These are phyloP conservation scores for human (Homo sapiens) DNA, from an alignment of 2,113 vertebrate species.

Conservation along the genomic window GRCh38 chr12:94240501-94241000, in stretches of 20 bases:
- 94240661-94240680: conserved; percentile 81
- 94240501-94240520: conserved; percentile 85
- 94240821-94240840: neutral
- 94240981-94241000: neutral
- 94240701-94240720: neutral
- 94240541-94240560: conserved; percentile 85
- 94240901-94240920: neutral
- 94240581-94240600: conserved; percentile 78
- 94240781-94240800: neutral
- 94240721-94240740: neutral
- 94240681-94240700: neutral
- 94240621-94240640: conserved; percentile 83
- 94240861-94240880: neutral
- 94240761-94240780: neutral
- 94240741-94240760: neutral
- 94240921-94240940: neutral
- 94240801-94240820: neutral
- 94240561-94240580: conserved; percentile 85
- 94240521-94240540: conserved; percentile 87
- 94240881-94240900: conserved; percentile 49
- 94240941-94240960: neutral
- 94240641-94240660: conserved; percentile 85
- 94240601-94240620: conserved; percentile 84
- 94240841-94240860: neutral
- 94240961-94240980: neutral